Base-by-base conservation (phyloP, 2,797 vertebrate species). In the Kryptolebias ocellatus region DNA sequence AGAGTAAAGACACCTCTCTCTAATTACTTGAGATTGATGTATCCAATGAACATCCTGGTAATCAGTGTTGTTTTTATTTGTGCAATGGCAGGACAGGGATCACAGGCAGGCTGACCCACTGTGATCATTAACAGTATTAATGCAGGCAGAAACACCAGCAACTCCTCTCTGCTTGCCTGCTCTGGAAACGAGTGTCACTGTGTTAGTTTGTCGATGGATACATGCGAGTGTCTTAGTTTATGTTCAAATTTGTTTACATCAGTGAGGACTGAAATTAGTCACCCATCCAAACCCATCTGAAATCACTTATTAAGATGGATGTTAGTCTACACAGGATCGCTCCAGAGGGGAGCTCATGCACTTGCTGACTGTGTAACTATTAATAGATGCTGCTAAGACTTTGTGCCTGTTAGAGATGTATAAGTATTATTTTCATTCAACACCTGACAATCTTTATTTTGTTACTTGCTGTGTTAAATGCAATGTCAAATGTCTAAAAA, bases 41-140 rank as follows among this genome's bases (percentile, higher is more conserved):
- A 77, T 85, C 86, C 83, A 74, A 73, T 69, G 86, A 89, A 90
- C 90, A 88, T 87, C 82, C 80, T 76, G 84, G 88, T 92, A 90
- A 93, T 93, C 88, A 91, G 88, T 87, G 88, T 90, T 92, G 88
- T 87, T 90, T 91, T 90, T 89, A 90, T 93, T 92, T 91, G 90
- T 90, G 86, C 91, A 92, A 92, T 90, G 81, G 85, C 76, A 78
- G 88, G 86, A 88, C 84, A 84, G 88, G 86, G 87, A 93, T 90
- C 80, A 87, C 76, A 72, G 78, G 83, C 86, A 79, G 80, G 64
- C 83, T 93, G 91, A 91, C 91, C 89, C 88, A 79, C 86, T 87
- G 83, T 87, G 88, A 88, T 93, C 89, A 87, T 93, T 90, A 92
- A 85, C 85, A 80, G 76, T 87, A 88, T 89, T 72, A 88, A 89